Conservation (phyloP, 2,797 vertebrate genomes). For the Anolis apletophallus region DNA sequence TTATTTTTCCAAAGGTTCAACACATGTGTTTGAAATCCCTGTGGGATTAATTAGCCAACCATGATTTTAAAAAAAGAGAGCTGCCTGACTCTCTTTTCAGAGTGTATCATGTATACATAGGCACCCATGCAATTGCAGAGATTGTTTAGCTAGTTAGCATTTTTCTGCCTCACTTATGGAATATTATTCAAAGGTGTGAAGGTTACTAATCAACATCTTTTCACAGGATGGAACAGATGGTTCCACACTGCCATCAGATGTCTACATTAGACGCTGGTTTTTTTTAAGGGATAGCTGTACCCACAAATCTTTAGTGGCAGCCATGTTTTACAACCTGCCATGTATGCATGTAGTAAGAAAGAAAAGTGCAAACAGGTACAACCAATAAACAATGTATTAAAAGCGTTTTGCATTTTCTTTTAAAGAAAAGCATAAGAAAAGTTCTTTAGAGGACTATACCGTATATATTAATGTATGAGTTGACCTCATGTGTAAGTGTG, state of each 20-base stretch:
- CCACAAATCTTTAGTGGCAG: not conserved
- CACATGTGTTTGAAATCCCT: constrained; percentile 12
- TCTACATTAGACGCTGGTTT: constrained; percentile 32
- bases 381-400: not conserved
- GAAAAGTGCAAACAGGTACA: not conserved
- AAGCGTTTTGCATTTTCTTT: not conserved
- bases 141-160: constrained; percentile 37
- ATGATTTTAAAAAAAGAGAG: not conserved
- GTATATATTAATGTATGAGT: too few relatives aligned
- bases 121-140: not conserved
- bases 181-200: constrained; percentile 41
- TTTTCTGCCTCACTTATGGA: constrained; percentile 42
- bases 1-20: not conserved
- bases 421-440: too few relatives aligned
- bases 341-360: not conserved
- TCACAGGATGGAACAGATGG: constrained; percentile 45
- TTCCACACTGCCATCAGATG: constrained; percentile 47
- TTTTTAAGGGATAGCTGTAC: constrained; percentile 45
- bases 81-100: not conserved
- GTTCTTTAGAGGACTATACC: not conserved
- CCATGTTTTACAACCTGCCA: not conserved
- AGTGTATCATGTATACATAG: not conserved
- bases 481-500: not conserved
- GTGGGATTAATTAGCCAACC: constrained; percentile 32
- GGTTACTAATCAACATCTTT: constrained; percentile 52